Percentiles rank a stretch among this genome's conserved stretches.
phyloP scores from a whole-genome alignment of 2,888 invertebrate species.

The Conops quadrifasciatus region DNA sequence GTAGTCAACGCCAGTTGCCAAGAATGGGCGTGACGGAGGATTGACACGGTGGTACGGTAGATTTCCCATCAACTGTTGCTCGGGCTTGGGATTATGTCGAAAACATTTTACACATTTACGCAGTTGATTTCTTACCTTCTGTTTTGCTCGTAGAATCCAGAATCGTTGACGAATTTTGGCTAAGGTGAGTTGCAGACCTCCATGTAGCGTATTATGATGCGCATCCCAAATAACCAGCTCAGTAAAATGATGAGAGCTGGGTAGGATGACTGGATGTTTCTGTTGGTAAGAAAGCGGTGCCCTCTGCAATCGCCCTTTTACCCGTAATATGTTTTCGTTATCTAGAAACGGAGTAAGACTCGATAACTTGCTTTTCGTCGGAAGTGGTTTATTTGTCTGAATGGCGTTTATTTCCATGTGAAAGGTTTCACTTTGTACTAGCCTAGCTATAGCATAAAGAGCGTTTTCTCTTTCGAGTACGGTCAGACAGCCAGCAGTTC shows the following conservation, averaged over 20 bases:
- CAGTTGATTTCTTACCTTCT: background rate
- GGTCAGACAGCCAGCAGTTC: too few species aligned
- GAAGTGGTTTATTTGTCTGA: too few species aligned
- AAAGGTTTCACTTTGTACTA: too few species aligned
- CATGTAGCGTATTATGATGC: slow-evolving; percentile 30
- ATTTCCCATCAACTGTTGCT: slow-evolving; percentile 38
- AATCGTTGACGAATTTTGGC: slow-evolving; percentile 18
- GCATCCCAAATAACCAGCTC: slow-evolving; percentile 19
- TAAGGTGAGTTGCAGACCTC: slow-evolving; percentile 29
- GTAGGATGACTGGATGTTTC: slow-evolving; percentile 24
- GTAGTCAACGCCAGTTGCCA: slow-evolving; percentile 37
- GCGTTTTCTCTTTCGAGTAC: too few species aligned
- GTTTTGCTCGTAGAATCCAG: slow-evolving; percentile 24
- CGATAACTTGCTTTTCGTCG: slow-evolving; percentile 13
- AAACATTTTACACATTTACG: slow-evolving; percentile 34
- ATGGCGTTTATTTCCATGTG: too few species aligned
- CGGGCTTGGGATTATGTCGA: slow-evolving; percentile 26
- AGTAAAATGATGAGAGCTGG: slow-evolving; percentile 29
- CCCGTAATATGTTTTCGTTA: background rate
- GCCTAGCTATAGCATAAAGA: too few species aligned
- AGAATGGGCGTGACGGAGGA: slow-evolving; percentile 33
- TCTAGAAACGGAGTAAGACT: slow-evolving; percentile 20
- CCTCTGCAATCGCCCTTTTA: background rate
- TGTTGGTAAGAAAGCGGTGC: slow-evolving; percentile 12
- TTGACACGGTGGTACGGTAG: slow-evolving; percentile 30